A percentile compares a stretch with the other conserved stretches of the same genome.
Evolutionary conservation across 2,113 vertebrate species (phyloP).

Genomic region (Mus spicilegus): DNA sequence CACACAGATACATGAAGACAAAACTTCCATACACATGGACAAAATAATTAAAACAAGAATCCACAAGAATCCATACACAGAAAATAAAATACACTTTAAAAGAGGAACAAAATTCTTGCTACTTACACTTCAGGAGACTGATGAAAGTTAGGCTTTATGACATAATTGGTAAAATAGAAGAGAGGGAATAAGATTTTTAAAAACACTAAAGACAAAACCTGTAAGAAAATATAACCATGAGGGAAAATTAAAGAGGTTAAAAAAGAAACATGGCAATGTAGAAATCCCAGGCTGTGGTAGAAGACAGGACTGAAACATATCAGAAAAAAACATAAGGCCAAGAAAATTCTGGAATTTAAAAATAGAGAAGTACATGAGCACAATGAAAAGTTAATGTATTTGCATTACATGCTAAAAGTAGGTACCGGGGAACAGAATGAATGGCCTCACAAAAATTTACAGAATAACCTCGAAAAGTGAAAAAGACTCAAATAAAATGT

Average conservation of each 20-base stretch:
- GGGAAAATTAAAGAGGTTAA: background rate
- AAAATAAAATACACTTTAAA: background rate
- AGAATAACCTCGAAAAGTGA: background rate
- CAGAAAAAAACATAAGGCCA: constrained; percentile 21
- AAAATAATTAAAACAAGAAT: background rate
- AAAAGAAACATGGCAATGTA: background rate
- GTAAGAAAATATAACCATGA: background rate
- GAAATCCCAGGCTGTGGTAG: background rate
- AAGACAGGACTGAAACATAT: constrained; percentile 11
- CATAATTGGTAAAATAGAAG: background rate
- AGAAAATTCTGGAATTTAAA: background rate
- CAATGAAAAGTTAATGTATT: background rate
- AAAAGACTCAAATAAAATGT: background rate
- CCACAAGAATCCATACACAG: background rate
- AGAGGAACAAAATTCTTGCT: background rate
- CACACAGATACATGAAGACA: background rate
- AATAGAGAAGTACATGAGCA: constrained; percentile 7
- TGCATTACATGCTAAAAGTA: background rate
- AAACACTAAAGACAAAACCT: constrained; percentile 15
- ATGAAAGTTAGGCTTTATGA: constrained; percentile 5
- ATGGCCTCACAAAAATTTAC: constrained; percentile 6
- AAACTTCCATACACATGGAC: too few species aligned
- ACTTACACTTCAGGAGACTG: background rate
- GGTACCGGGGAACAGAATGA: background rate
- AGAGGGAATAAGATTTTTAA: background rate